phyloP scores from a whole-genome alignment of 2,113 vertebrate species.

The Opisthocomus hoazin region DNA sequence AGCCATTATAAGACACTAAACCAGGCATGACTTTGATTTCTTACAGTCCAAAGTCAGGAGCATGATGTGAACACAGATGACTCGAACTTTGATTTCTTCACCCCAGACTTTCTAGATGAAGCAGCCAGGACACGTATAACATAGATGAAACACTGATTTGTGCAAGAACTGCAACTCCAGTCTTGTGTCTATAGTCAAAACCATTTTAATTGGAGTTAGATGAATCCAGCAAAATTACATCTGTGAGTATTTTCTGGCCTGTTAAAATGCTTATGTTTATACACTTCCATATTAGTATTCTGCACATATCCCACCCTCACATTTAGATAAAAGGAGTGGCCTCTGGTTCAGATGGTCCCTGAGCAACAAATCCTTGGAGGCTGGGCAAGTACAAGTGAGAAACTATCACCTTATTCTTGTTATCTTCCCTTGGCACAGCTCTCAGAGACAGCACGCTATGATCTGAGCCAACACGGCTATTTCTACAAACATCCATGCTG shows the following conservation, averaged over 20 bases:
- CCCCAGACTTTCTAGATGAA: not conserved
- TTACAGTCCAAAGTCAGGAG: not conserved
- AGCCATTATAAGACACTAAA: not conserved
- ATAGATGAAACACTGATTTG: not conserved
- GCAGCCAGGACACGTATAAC: constrained; percentile 4
- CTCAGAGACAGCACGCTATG: not conserved
- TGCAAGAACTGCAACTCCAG: not conserved
- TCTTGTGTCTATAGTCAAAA: constrained; percentile 30
- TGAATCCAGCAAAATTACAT: not conserved
- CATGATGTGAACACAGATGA: not conserved
- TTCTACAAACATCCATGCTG: not conserved
- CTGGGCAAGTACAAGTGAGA: not conserved
- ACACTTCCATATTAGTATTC: not conserved
- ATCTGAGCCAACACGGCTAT: not conserved
- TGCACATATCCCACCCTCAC: not conserved
- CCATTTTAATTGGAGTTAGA: constrained; percentile 23
- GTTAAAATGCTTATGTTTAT: not conserved
- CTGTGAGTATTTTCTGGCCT: constrained; percentile 20
- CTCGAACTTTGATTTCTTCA: not conserved
- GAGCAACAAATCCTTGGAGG: not conserved
- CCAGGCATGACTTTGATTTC: not conserved
- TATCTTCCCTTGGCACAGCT: not conserved
- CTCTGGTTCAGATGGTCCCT: not conserved
- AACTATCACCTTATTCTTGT: not conserved
- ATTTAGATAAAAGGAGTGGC: not conserved